phyloP scores from a whole-genome alignment of 2,797 vertebrate species.

The Phoebastria nigripes region DNA sequence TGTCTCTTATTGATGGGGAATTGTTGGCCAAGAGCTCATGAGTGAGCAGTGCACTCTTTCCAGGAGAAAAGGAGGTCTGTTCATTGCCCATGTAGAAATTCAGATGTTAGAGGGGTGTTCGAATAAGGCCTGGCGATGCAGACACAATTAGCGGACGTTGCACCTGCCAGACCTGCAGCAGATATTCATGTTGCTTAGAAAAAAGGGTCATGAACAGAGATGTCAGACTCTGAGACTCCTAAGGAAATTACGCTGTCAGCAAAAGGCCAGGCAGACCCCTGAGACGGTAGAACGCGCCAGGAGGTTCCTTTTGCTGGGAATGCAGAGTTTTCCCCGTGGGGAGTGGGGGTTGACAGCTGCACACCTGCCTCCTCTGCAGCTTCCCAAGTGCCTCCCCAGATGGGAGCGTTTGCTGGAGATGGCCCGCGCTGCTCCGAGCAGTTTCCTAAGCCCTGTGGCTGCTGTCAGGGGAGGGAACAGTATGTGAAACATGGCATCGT shows the following conservation, averaged over 20 bases:
- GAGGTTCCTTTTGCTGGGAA: slow-evolving; percentile 50
- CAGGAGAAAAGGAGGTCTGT: not conserved
- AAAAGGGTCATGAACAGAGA: slow-evolving; percentile 17
- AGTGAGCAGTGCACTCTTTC: not conserved
- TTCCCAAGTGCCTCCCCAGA: slow-evolving; percentile 47
- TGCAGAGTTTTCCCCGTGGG: slow-evolving; percentile 28
- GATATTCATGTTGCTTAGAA: not conserved
- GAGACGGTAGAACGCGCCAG: not conserved
- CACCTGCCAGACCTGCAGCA: slow-evolving; percentile 56
- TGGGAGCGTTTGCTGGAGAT: slow-evolving; percentile 12
- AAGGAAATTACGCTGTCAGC: slow-evolving; percentile 41
- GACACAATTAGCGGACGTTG: not conserved
- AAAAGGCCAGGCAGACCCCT: slow-evolving; percentile 47
- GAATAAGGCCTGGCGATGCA: not conserved
- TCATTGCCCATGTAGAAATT: not conserved
- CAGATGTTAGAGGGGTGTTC: not conserved
- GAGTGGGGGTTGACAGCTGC: slow-evolving; percentile 23
- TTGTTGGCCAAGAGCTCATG: not conserved
- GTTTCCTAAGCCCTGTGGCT: slow-evolving; percentile 36
- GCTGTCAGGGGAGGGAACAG: slow-evolving; percentile 40
- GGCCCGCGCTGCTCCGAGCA: not conserved
- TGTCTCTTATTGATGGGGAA: not conserved
- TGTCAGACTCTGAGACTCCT: slow-evolving; percentile 27
- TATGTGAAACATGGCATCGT: not conserved
- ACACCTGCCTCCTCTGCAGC: slow-evolving; percentile 52